These are phyloP conservation scores for Hypena proboscidalis DNA, from an alignment of 2,888 invertebrate genomes.

Conservation along the genomic window DNA sequence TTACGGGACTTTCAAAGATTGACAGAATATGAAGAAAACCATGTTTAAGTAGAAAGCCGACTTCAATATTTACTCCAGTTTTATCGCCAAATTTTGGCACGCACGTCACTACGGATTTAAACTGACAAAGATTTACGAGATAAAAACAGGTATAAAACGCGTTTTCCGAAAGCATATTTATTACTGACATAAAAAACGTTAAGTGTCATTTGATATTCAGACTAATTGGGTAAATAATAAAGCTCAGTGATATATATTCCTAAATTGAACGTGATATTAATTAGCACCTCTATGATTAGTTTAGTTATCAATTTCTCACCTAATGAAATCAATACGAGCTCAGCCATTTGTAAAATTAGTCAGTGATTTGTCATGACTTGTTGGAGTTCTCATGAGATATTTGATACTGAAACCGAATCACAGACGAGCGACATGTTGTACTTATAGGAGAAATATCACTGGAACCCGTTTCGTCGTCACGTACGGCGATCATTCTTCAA, in stretches of 20 bases:
- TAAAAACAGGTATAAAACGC: conserved; percentile 23
- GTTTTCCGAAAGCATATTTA: conserved; percentile 26
- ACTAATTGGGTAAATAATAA: conserved; percentile 24
- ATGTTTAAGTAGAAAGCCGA: background rate
- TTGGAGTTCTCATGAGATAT: conserved; percentile 19
- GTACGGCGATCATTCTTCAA: conserved; percentile 53
- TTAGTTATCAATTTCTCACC: conserved; percentile 8
- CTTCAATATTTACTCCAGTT: conserved; percentile 5
- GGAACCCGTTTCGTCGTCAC: conserved; percentile 47
- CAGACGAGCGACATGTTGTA: conserved; percentile 43
- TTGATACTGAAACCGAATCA: conserved; percentile 24
- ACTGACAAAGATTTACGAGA: conserved; percentile 27
- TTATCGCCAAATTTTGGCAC: conserved; percentile 15
- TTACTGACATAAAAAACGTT: conserved; percentile 22
- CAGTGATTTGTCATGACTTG: conserved; percentile 13
- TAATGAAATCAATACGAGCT: conserved; percentile 17
- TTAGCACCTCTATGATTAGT: conserved; percentile 28
- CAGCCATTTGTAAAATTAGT: background rate
- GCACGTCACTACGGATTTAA: conserved; percentile 22
- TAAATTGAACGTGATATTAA: conserved; percentile 18
- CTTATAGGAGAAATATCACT: conserved; percentile 45
- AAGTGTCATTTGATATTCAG: conserved; percentile 26
- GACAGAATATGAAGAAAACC: background rate
- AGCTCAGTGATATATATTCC: conserved; percentile 6
- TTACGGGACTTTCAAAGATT: too few species aligned